phyloP scores from a whole-genome alignment of 2,113 vertebrate species.

The Dicerorhinus sumatrensis region DNA sequence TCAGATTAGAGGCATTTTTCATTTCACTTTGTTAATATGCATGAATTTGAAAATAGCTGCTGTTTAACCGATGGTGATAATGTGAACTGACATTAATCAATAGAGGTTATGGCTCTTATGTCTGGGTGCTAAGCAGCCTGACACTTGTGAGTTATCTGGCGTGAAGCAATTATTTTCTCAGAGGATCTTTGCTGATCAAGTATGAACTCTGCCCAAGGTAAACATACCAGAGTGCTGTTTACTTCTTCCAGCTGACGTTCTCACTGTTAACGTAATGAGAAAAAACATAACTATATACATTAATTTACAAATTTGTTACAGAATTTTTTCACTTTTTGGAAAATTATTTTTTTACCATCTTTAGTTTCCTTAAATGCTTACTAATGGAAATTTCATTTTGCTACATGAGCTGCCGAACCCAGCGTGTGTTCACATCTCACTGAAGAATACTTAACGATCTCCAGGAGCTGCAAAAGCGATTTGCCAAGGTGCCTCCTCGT shows the following conservation, averaged over 20 bases:
- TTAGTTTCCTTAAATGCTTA: conserved; percentile 46
- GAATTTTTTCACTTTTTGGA: not conserved
- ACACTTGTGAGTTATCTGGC: not conserved
- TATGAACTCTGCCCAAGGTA: not conserved
- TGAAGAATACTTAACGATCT: not conserved
- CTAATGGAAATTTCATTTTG: conserved; percentile 58
- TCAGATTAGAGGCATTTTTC: not conserved
- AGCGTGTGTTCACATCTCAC: not conserved
- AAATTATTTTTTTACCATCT: not conserved
- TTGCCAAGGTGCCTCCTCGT: not conserved
- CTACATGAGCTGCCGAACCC: not conserved
- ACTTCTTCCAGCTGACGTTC: not conserved
- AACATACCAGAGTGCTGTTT: not conserved
- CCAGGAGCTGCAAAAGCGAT: not conserved
- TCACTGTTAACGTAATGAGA: not conserved
- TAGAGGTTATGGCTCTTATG: conserved; percentile 14
- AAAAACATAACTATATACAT: not conserved
- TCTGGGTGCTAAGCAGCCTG: conserved; percentile 21
- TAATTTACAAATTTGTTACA: not conserved
- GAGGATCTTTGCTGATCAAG: not conserved
- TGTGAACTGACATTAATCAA: conserved; percentile 31
- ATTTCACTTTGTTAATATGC: not conserved
- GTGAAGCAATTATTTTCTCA: conserved; percentile 37
- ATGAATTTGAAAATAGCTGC: not conserved
- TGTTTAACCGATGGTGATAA: conserved; percentile 38